Conservation (phyloP, 2,888 invertebrate genomes). For the Drosophila mercatorum region DNA sequence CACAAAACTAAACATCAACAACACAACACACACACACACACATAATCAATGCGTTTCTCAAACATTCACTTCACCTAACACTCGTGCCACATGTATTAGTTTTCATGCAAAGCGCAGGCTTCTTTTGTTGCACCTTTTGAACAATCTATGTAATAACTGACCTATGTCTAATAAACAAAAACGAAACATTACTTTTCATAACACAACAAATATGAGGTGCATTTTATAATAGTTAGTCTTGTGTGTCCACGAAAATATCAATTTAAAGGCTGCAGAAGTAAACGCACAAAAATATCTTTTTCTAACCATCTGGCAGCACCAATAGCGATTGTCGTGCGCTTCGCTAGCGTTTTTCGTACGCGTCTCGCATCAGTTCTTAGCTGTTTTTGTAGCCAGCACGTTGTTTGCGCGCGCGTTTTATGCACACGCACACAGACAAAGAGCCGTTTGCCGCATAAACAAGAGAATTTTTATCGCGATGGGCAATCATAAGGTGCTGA, state of each 20-base stretch:
- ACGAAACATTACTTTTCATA: constrained; percentile 46
- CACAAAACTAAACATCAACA: constrained; percentile 44
- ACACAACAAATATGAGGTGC: constrained; percentile 20
- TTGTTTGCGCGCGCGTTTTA: constrained; percentile 50
- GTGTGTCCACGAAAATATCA: too few relatives aligned
- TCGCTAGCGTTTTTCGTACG: constrained; percentile 51
- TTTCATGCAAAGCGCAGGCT: constrained; percentile 52
- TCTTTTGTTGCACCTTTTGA: constrained; percentile 46
- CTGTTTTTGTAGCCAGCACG: constrained; percentile 58
- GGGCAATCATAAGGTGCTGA: constrained; percentile 69
- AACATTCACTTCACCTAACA: constrained; percentile 64
- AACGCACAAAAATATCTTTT: neutral
- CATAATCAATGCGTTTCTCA: constrained; percentile 41
- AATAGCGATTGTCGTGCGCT: constrained; percentile 52
- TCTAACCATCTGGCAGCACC: constrained; percentile 41
- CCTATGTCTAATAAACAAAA: constrained; percentile 61
- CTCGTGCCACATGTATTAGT: constrained; percentile 61
- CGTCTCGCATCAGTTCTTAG: constrained; percentile 45
- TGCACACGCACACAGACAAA: constrained; percentile 9
- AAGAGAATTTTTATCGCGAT: constrained; percentile 37
- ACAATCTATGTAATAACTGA: constrained; percentile 58
- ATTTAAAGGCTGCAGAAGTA: neutral
- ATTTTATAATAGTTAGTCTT: neutral
- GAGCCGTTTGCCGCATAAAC: constrained; percentile 20
- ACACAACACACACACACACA: constrained; percentile 14